Evolutionary conservation across 2,888 invertebrate species (phyloP).

Genomic region (Agrypnus murinus): DNA sequence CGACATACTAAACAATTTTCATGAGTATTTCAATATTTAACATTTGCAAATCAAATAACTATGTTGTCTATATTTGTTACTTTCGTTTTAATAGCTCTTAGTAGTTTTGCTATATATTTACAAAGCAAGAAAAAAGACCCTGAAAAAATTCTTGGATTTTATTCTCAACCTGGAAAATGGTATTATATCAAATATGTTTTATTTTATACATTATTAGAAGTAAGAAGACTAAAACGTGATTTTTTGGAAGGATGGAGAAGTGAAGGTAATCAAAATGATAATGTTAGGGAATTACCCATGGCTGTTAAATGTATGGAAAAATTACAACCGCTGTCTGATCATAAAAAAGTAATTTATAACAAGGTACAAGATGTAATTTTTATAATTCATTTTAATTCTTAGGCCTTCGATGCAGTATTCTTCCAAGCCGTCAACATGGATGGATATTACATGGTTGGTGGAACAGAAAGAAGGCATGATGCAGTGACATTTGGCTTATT

Average conservation of each 20-base stretch:
- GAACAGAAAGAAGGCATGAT: conserved; percentile 79
- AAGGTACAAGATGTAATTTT: no score
- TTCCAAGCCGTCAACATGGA: conserved; percentile 79
- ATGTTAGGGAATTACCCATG: not conserved
- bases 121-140: conserved; percentile 60
- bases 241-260: conserved; percentile 57
- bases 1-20: no score
- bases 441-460: conserved; percentile 80
- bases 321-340: conserved; percentile 75
- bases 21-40: no score
- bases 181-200: conserved; percentile 77
- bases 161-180: conserved; percentile 78
- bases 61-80: conserved; percentile 17
- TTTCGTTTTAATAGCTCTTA: not conserved
- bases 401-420: conserved; percentile 87
- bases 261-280: conserved; percentile 38
- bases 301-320: conserved; percentile 73
- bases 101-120: conserved; percentile 24
- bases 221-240: conserved; percentile 73
- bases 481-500: conserved; percentile 81
- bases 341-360: conserved; percentile 72
- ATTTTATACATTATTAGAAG: conserved; percentile 74
- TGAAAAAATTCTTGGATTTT: conserved; percentile 75
- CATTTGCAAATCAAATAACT: no score
- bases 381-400: no score